A percentile compares a stretch with the other conserved stretches of the same genome.
Evolutionary conservation across 2,113 vertebrate genomes (phyloP).

Genomic region (Calonectris borealis): DNA sequence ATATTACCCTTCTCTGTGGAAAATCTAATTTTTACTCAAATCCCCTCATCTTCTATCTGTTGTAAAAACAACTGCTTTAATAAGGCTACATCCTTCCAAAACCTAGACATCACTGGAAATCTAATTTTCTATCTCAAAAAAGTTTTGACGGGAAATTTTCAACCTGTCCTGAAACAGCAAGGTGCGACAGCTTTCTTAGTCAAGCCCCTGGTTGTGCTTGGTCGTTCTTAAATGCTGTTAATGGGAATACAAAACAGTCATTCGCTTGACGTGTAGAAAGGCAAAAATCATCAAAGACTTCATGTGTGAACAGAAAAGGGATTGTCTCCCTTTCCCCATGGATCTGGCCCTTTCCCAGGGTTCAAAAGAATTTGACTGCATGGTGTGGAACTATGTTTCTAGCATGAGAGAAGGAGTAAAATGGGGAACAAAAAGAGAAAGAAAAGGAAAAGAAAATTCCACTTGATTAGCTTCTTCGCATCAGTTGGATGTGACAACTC

Average conservation of each 20-base stretch:
- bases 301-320: background rate
- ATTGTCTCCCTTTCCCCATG: background rate
- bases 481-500: conserved; percentile 66
- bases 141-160: background rate
- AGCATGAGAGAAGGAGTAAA: background rate
- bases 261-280: background rate
- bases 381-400: background rate
- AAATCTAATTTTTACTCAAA: background rate
- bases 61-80: background rate
- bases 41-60: background rate
- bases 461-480: conserved; percentile 73
- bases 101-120: background rate
- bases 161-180: background rate
- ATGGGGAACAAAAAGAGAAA: background rate
- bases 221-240: background rate
- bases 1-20: background rate
- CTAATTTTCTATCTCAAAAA: background rate
- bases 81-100: background rate
- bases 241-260: background rate
- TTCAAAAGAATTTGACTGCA: conserved; percentile 35
- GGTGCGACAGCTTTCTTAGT: background rate
- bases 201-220: background rate
- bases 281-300: background rate
- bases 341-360: background rate
- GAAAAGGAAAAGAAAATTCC: conserved; percentile 55